Base-by-base conservation (phyloP, 2,888 invertebrate species). In the Perdita meconis region DNA sequence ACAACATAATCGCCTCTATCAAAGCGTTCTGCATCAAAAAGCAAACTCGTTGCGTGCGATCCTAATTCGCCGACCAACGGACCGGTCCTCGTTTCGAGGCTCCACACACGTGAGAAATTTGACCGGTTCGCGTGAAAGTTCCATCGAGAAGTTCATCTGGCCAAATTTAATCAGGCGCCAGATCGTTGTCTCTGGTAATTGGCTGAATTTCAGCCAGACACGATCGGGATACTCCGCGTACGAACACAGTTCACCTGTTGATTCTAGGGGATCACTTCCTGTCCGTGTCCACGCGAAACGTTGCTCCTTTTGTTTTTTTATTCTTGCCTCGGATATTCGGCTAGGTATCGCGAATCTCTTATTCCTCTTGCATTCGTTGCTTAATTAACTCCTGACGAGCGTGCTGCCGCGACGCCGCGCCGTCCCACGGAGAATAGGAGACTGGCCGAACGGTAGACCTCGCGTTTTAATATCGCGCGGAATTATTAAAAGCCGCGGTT, bases 191-290 rank as follows among this genome's bases (percentile, higher is more conserved):
- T 47, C 22, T 3, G 19, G 19, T 47, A 47, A 47, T 47, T 47
- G 22, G 47, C 47, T 12, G 47, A 47, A 47, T 47, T 47, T 42
- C 59, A 6, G 22, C 57, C 38, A 36, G 59, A 55, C 24, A 19
- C 24, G 13, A 16, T 13, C 12, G 24, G 16, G 44, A 10, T n/a
- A 36, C 3, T 26, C 34, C 47, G 12, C 26, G 36, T 19, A n/a
- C 47, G 34, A 55, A 70, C 70, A 47, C 70, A 47, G 34, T 55
- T 67, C 72, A 73, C 72, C 72, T 73, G 72, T 73, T 73, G 67
- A 73, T 73, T 73, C 67, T 34, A 19, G 57, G 22, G 70, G 44
- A 56, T 57, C 47, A 19, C 26, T 71, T 71, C 70, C 70, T 71
- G 70, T 13, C 63, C 55, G 36, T n/a, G n/a, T 51, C 50, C 50